phyloP scores from a whole-genome alignment of 2,797 vertebrate species.

The Acanthornis magna region DNA sequence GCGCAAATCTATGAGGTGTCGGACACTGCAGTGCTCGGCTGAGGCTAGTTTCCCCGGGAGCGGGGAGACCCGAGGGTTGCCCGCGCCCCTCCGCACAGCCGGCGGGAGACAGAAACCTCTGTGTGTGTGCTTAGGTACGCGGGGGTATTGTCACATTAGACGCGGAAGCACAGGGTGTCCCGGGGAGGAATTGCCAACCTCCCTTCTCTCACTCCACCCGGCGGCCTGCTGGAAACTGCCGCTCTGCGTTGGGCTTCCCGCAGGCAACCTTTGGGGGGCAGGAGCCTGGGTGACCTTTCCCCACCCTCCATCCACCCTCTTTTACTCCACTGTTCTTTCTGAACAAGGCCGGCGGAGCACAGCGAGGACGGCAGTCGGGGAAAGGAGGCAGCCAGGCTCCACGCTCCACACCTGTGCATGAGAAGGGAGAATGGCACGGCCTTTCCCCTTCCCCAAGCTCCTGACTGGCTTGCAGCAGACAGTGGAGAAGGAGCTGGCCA shows the following conservation, averaged over 20 bases:
- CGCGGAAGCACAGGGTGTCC: too few species aligned
- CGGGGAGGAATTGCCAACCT: accelerated
- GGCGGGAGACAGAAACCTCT: accelerated
- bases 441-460: not conserved
- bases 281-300: not conserved
- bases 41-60: not conserved
- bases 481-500: not conserved
- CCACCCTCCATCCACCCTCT: not conserved
- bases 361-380: accelerated
- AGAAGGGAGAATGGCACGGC: accelerated
- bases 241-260: not conserved
- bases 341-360: accelerated
- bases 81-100: too few species aligned
- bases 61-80: accelerated
- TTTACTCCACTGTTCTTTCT: not conserved
- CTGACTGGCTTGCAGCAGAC: not conserved
- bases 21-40: accelerated
- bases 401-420: not conserved
- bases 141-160: not conserved
- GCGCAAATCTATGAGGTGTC: not conserved
- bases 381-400: not conserved
- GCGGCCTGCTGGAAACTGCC: not conserved
- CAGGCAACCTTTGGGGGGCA: not conserved
- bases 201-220: too few species aligned
- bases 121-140: accelerated